These are phyloP conservation scores for Hoplodrina blanda DNA, from an alignment of 2,888 invertebrate genomes.

Conservation along the genomic window DNA sequence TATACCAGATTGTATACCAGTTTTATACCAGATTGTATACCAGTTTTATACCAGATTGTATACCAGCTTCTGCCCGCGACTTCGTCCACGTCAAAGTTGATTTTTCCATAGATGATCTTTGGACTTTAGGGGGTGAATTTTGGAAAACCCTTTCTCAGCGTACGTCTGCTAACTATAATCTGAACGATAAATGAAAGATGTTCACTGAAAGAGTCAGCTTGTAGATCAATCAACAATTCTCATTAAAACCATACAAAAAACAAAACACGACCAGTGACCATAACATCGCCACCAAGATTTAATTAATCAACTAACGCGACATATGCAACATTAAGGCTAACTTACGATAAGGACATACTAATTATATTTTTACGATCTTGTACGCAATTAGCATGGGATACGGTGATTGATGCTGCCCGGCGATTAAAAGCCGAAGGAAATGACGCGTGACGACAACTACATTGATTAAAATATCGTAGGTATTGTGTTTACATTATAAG, in stretches of 20 bases:
- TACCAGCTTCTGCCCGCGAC: no score
- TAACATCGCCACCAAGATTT: conserved; percentile 63
- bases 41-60: no score
- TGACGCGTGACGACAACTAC: conserved; percentile 76
- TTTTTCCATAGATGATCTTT: no score
- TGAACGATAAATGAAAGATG: no score
- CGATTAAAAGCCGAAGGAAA: conserved; percentile 74
- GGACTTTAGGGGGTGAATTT: no score
- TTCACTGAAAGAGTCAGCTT: no score
- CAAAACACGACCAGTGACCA: conserved; percentile 14
- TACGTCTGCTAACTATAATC: no score
- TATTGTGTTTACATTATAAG: conserved; percentile 42
- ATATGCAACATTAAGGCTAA: conserved; percentile 81
- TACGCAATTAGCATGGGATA: conserved; percentile 83
- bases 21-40: no score
- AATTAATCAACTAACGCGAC: conserved; percentile 75
- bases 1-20: no score
- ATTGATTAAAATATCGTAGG: conserved; percentile 73
- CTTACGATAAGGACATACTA: conserved; percentile 78
- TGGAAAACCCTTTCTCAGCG: no score
- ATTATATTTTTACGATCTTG: conserved; percentile 85
- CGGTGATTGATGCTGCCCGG: conserved; percentile 70
- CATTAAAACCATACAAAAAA: conserved; percentile 9
- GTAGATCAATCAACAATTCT: conserved; percentile 2
- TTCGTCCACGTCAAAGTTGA: no score